A percentile compares a stretch with the other conserved stretches of the same genome.
Conservation (phyloP, 1,140 invertebrate genomes). For the Dendroctonus valens region DNA sequence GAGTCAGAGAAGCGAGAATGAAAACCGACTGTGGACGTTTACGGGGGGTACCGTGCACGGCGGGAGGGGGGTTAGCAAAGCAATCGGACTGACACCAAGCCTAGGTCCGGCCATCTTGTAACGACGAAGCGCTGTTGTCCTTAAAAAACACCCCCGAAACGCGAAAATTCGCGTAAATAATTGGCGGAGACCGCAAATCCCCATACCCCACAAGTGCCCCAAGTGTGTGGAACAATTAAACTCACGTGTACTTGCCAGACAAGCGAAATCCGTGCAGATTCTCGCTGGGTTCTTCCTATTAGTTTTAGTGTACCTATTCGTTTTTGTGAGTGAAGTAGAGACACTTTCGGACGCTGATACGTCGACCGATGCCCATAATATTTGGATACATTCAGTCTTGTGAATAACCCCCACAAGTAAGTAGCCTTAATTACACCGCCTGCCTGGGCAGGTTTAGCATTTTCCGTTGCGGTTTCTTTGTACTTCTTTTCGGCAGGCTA, state of each 20-base stretch:
- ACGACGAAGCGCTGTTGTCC: constrained; percentile 47
- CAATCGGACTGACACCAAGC: constrained; percentile 53
- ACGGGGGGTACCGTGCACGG: constrained; percentile 49
- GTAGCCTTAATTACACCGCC: not conserved
- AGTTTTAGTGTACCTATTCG: constrained; percentile 40
- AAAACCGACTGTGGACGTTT: constrained; percentile 48
- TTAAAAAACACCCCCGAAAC: constrained; percentile 46
- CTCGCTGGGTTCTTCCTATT: constrained; percentile 30
- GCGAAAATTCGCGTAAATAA: constrained; percentile 41
- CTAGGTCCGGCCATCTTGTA: constrained; percentile 52
- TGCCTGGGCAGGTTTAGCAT: not conserved
- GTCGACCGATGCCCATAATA: constrained; percentile 7
- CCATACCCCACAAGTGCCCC: constrained; percentile 29
- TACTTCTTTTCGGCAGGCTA: not conserved
- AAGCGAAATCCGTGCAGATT: constrained; percentile 22
- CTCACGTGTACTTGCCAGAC: constrained; percentile 40
- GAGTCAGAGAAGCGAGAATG: constrained; percentile 48
- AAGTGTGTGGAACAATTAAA: constrained; percentile 35
- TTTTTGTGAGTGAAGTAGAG: constrained; percentile 42
- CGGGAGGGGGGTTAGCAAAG: constrained; percentile 49
- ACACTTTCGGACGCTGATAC: constrained; percentile 31
- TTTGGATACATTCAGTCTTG: constrained; percentile 15
- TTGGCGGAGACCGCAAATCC: constrained; percentile 36
- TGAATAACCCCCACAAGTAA: constrained; percentile 16
- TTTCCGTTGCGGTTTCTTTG: constrained; percentile 8